Conservation (phyloP, 2,888 invertebrate genomes). For the Drosophila kanekoi region DNA sequence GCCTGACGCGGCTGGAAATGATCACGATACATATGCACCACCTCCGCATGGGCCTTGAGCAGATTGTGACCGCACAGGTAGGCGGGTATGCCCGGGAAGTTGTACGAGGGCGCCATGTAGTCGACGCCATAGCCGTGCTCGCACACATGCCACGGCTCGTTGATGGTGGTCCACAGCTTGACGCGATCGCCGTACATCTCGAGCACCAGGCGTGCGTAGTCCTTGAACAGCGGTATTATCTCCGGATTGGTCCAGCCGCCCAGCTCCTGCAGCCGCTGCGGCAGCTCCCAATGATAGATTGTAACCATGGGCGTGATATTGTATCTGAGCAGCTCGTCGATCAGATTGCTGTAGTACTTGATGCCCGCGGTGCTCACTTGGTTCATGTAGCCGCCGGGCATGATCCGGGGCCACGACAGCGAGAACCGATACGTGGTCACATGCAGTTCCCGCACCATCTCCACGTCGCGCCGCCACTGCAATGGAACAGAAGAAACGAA, state of each 20-base stretch:
- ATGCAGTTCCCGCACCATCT: constrained; percentile 88
- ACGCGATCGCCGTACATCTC: constrained; percentile 88
- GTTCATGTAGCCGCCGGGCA: constrained; percentile 89
- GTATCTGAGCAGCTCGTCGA: constrained; percentile 89
- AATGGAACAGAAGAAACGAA: constrained; percentile 20
- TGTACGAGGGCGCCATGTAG: constrained; percentile 87
- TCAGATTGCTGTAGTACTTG: constrained; percentile 91
- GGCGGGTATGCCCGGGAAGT: constrained; percentile 87
- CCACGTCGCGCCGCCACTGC: constrained; percentile 87
- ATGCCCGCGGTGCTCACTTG: constrained; percentile 90
- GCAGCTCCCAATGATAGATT: constrained; percentile 90
- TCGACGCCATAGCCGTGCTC: constrained; percentile 86
- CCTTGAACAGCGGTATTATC: constrained; percentile 88
- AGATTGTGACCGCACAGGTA: constrained; percentile 91
- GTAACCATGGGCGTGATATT: constrained; percentile 90
- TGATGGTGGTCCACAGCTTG: constrained; percentile 91
- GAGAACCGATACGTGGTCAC: constrained; percentile 90
- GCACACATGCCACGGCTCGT: constrained; percentile 88
- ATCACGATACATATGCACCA: constrained; percentile 88
- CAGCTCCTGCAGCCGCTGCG: constrained; percentile 88
- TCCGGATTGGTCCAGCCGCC: constrained; percentile 90
- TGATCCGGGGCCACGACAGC: constrained; percentile 91
- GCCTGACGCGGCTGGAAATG: constrained; percentile 87
- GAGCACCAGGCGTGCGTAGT: constrained; percentile 88
- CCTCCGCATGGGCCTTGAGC: constrained; percentile 90